Percentiles rank a stretch among this genome's conserved stretches.
These are phyloP conservation scores for Moxostoma hubbsi DNA, from an alignment of 2,797 vertebrate species.

Conservation along the genomic window DNA sequence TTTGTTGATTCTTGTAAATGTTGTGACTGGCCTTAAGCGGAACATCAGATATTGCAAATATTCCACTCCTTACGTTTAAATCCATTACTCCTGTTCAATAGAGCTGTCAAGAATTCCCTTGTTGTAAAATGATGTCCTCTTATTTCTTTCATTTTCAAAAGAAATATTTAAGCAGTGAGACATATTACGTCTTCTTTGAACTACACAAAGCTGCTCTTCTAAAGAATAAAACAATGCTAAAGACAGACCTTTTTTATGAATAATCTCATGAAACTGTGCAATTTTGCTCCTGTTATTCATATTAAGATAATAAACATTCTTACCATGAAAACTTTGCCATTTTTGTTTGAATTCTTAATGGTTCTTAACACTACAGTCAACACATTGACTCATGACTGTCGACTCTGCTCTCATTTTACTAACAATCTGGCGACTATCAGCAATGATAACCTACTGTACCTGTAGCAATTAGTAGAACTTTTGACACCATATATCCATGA, in stretches of 20 bases:
- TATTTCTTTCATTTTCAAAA: background rate
- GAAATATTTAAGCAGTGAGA: conserved; percentile 1
- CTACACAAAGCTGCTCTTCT: background rate
- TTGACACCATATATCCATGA: too few relatives aligned
- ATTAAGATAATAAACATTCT: too few relatives aligned
- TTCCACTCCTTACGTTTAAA: background rate
- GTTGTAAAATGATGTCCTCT: background rate
- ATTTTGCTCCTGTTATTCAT: too few relatives aligned
- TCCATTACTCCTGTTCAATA: background rate
- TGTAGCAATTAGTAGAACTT: too few relatives aligned
- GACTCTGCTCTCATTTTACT: too few relatives aligned
- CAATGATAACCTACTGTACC: too few relatives aligned
- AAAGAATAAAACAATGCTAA: background rate
- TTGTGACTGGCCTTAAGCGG: conserved; percentile 73
- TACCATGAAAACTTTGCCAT: too few relatives aligned
- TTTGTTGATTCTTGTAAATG: conserved; percentile 78
- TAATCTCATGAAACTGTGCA: background rate
- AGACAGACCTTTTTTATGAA: background rate
- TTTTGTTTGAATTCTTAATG: too few relatives aligned
- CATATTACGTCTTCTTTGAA: background rate
- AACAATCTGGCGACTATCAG: too few relatives aligned
- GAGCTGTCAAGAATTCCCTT: background rate
- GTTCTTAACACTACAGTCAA: too few relatives aligned
- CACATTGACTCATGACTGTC: too few relatives aligned
- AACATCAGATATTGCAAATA: background rate